phyloP scores from a whole-genome alignment of 2,888 invertebrate genomes.

The Cephus nigrinus region DNA sequence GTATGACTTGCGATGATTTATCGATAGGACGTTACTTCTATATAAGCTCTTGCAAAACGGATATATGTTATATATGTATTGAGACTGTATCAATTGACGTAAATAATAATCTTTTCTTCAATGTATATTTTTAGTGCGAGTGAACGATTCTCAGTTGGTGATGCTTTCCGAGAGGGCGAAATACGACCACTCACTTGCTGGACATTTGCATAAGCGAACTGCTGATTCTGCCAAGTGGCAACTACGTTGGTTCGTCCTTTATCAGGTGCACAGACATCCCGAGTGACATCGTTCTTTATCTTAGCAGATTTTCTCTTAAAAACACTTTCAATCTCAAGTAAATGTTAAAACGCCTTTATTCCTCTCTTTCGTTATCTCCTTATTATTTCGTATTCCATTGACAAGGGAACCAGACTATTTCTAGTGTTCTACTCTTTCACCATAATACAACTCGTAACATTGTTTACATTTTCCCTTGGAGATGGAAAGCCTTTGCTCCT shows the following conservation, averaged over 20 bases:
- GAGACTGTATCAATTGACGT: neutral
- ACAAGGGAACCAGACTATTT: neutral
- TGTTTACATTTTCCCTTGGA: neutral
- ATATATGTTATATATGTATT: neutral
- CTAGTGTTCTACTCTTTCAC: neutral
- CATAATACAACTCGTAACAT: neutral
- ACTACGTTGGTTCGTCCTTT: conserved; percentile 82
- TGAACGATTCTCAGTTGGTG: conserved; percentile 86
- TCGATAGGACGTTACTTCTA: neutral
- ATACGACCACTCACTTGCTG: conserved; percentile 84
- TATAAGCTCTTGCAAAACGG: neutral
- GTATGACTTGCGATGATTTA: neutral
- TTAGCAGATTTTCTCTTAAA: neutral
- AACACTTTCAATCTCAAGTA: neutral
- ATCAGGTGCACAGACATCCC: conserved; percentile 73
- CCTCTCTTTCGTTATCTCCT: neutral
- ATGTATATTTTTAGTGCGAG: conserved; percentile 69
- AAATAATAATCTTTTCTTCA: neutral
- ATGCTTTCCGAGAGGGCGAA: conserved; percentile 89
- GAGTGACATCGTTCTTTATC: neutral
- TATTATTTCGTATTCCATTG: neutral
- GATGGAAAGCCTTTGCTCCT: neutral
- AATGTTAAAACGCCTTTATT: neutral
- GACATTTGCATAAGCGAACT: conserved; percentile 86
- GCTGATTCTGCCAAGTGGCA: conserved; percentile 92